Evolutionary conservation across 2,113 vertebrate genomes (phyloP).

Genomic region (Epinephelus cyanopodus): DNA sequence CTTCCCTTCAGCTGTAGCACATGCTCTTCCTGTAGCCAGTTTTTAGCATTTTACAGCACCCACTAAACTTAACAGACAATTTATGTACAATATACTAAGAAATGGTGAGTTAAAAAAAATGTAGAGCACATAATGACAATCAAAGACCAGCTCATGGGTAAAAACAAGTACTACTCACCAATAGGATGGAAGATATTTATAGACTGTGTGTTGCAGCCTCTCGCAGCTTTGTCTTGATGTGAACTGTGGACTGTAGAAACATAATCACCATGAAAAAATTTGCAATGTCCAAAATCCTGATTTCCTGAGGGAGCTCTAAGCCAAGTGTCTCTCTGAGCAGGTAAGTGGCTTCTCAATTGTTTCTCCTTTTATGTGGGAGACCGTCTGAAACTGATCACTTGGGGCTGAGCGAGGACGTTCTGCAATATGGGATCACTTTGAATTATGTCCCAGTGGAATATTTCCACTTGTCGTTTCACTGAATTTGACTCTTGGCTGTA

Average conservation of each 20-base stretch:
- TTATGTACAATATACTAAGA: too few species aligned
- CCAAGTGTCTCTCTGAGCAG: conserved; percentile 4
- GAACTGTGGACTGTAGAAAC: background rate
- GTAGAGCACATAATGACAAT: background rate
- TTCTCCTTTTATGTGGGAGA: conserved; percentile 1
- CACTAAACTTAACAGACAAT: too few species aligned
- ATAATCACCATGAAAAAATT: background rate
- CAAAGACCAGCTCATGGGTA: background rate
- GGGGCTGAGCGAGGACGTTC: background rate
- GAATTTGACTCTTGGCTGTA: background rate
- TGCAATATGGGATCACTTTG: background rate
- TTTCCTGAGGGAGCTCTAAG: conserved; percentile 32
- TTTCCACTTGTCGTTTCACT: background rate
- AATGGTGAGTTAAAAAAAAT: background rate
- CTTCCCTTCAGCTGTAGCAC: background rate
- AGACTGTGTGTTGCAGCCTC: background rate
- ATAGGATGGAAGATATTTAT: background rate
- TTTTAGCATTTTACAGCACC: conserved; percentile 7
- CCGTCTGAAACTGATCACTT: background rate
- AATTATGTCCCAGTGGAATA: background rate
- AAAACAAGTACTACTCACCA: background rate
- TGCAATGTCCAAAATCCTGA: conserved; percentile 18
- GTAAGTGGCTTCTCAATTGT: background rate
- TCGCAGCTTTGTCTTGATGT: background rate
- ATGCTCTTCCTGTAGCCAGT: background rate